These are phyloP conservation scores for Botia almorhae DNA, from an alignment of 2,797 vertebrate species.

Conservation along the genomic window DNA sequence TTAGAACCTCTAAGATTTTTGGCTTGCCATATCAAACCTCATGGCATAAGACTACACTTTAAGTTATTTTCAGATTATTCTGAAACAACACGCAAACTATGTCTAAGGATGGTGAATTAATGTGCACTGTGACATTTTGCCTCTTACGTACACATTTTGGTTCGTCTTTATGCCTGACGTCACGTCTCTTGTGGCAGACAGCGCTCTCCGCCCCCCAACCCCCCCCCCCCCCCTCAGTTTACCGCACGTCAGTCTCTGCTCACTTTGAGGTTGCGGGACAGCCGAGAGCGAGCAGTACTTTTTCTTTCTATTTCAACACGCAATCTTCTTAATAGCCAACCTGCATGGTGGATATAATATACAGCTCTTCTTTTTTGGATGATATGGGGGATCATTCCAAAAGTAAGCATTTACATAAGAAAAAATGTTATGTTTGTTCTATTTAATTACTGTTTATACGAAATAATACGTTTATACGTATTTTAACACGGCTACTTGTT, in stretches of 20 bases:
- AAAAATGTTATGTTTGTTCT: background rate
- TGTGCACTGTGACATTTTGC: constrained; percentile 29
- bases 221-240: background rate
- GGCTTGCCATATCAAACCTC: background rate
- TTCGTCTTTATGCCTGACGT: constrained; percentile 84
- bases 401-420: constrained; percentile 80
- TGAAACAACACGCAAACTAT: constrained; percentile 11
- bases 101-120: constrained; percentile 19
- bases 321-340: constrained; percentile 68
- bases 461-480: no score
- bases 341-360: constrained; percentile 93
- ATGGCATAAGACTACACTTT: background rate
- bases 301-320: constrained; percentile 69
- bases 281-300: constrained; percentile 75
- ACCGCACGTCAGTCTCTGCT: constrained; percentile 73
- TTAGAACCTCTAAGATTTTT: background rate
- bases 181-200: constrained; percentile 79
- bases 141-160: constrained; percentile 65
- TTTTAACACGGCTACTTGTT: background rate
- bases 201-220: background rate
- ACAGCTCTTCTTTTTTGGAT: constrained; percentile 87
- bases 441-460: background rate
- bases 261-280: constrained; percentile 79
- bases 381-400: constrained; percentile 95
- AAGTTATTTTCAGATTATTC: constrained; percentile 1